A percentile compares a stretch with the other conserved stretches of the same genome.
phyloP scores from a whole-genome alignment of 2,797 vertebrate genomes.

The Eleutherodactylus coqui region DNA sequence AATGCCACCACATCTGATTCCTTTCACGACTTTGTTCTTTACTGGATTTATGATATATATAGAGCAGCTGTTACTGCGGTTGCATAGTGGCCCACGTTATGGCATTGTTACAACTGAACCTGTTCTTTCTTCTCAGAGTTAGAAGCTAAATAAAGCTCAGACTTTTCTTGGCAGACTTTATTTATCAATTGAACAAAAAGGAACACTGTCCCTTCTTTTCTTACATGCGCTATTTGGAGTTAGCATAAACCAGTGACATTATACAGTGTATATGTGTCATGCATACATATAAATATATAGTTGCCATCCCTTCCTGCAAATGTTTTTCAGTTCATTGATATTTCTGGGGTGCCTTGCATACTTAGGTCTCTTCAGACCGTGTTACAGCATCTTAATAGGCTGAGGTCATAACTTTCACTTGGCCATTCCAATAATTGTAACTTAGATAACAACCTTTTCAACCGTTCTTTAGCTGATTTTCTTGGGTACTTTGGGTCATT shows the following conservation, averaged over 20 bases:
- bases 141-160: conserved; percentile 70
- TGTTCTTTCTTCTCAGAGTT: conserved; percentile 64
- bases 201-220: neutral
- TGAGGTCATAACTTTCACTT: too few relatives aligned
- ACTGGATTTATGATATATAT: conserved; percentile 65
- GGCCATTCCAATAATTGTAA: too few relatives aligned
- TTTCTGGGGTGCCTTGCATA: too few relatives aligned
- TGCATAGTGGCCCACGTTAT: conserved; percentile 63
- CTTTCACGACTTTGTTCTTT: conserved; percentile 65
- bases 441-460: too few relatives aligned
- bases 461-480: too few relatives aligned
- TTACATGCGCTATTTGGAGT: neutral
- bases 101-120: conserved; percentile 54
- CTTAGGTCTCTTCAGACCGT: too few relatives aligned
- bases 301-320: too few relatives aligned
- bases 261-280: neutral
- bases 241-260: neutral
- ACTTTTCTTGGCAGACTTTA: conserved; percentile 15
- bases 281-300: neutral
- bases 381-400: too few relatives aligned
- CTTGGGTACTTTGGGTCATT: too few relatives aligned
- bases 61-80: conserved; percentile 69
- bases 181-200: conserved; percentile 33
- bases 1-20: conserved; percentile 69
- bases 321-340: too few relatives aligned